A percentile compares a stretch with the other conserved stretches of the same genome.
phyloP scores from a whole-genome alignment of 92 coral and sea anemone genomes.

The Phenganax subtilis region DNA sequence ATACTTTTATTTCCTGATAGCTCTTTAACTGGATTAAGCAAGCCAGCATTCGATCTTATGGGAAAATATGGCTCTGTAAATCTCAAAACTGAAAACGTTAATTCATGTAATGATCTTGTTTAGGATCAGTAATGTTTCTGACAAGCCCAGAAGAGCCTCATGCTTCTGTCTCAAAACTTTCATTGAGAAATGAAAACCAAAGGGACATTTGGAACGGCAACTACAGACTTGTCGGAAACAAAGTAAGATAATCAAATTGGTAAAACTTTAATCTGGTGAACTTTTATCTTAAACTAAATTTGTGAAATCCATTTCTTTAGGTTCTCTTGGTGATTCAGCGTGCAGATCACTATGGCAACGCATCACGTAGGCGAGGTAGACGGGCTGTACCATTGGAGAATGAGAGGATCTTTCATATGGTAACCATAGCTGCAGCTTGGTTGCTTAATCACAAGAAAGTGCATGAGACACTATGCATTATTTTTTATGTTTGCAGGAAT shows the following conservation, averaged over 20 bases:
- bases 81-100: not conserved
- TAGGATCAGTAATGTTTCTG: slow-evolving; percentile 65
- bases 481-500: slow-evolving; percentile 52
- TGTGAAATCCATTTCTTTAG: slow-evolving; percentile 17
- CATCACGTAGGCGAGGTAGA: slow-evolving; percentile 56
- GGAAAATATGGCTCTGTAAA: not conserved
- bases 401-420: slow-evolving; percentile 81
- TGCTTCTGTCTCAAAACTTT: slow-evolving; percentile 58
- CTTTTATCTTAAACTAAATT: not conserved
- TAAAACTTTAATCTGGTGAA: too few species aligned
- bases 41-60: not conserved
- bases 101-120: not conserved
- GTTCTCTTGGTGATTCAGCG: slow-evolving; percentile 53
- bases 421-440: not conserved
- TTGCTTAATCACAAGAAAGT: too few species aligned
- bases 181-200: slow-evolving; percentile 51
- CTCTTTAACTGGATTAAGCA: not conserved
- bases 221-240: slow-evolving; percentile 67
- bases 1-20: not conserved
- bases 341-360: slow-evolving; percentile 37
- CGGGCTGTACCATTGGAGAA: slow-evolving; percentile 44
- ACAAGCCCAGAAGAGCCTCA: slow-evolving; percentile 82
- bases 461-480: too few species aligned
- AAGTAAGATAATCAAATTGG: slow-evolving; percentile 44
- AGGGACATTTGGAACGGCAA: slow-evolving; percentile 60